These are phyloP conservation scores for Pterois miles DNA, from an alignment of 2,797 vertebrate species.

Conservation along the genomic window DNA sequence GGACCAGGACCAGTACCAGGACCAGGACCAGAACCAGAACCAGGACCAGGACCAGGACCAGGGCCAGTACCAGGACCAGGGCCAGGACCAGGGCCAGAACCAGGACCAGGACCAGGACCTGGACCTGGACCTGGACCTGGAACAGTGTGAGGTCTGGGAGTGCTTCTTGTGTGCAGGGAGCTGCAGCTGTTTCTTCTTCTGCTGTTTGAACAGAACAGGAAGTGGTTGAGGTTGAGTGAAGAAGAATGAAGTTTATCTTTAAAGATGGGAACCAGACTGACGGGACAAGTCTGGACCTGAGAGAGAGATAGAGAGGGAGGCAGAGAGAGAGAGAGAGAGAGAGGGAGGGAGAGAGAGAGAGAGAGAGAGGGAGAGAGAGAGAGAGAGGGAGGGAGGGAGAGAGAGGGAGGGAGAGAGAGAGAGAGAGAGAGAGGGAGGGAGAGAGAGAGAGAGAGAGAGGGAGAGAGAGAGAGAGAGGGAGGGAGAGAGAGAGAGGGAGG, in stretches of 20 bases:
- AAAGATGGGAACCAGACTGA: slow-evolving; percentile 52
- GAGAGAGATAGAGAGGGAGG: neutral
- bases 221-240: slow-evolving; percentile 67
- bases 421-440: too few species aligned
- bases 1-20: too few species aligned
- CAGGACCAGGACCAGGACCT: neutral
- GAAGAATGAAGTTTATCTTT: slow-evolving; percentile 78
- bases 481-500: too few species aligned
- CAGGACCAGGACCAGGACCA: neutral
- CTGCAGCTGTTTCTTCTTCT: slow-evolving; percentile 46
- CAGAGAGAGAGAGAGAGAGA: too few species aligned
- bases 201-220: slow-evolving; percentile 69
- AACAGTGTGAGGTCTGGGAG: neutral
- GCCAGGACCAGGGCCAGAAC: neutral
- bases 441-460: too few species aligned
- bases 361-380: too few species aligned
- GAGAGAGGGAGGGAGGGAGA: too few species aligned
- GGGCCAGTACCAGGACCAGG: neutral
- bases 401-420: too few species aligned
- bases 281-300: slow-evolving; percentile 60
- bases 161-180: neutral
- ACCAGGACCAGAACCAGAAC: too few species aligned
- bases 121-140: neutral
- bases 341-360: too few species aligned
- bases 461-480: too few species aligned